These are phyloP conservation scores for Corythoichthys haematopterus DNA, from an alignment of 2,113 vertebrate genomes.

Conservation along the genomic window DNA sequence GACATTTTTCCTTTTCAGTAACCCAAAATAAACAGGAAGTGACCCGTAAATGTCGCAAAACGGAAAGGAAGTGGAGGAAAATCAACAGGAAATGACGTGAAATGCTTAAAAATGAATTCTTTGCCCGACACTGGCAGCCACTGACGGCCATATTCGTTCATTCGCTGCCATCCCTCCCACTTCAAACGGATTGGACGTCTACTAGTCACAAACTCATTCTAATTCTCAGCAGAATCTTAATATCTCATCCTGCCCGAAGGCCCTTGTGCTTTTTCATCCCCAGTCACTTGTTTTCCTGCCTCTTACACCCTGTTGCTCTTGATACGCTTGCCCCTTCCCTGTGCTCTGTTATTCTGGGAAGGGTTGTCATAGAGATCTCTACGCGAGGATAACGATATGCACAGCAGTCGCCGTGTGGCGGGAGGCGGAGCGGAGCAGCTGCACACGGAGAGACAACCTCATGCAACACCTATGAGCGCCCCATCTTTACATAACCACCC, in stretches of 20 bases:
- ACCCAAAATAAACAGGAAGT: too few relatives aligned
- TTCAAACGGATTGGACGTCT: too few relatives aligned
- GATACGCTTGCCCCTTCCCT: slow-evolving; percentile 29
- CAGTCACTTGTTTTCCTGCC: slow-evolving; percentile 26
- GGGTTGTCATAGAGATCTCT: slow-evolving; percentile 78
- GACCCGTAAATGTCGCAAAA: too few relatives aligned
- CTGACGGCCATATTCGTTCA: too few relatives aligned
- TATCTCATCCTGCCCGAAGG: slow-evolving; percentile 12
- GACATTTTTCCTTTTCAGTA: too few relatives aligned
- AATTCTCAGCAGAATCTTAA: too few relatives aligned
- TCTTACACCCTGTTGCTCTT: slow-evolving; percentile 37
- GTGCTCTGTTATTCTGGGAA: slow-evolving; percentile 59
- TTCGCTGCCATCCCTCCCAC: too few relatives aligned
- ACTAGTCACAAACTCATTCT: too few relatives aligned
- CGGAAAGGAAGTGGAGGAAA: too few relatives aligned
- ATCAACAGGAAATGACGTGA: too few relatives aligned
- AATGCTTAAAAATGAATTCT: too few relatives aligned
- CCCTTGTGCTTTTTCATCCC: slow-evolving; percentile 10
- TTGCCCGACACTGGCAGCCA: too few relatives aligned
- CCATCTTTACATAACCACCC: slow-evolving; percentile 61
- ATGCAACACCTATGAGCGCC: slow-evolving; percentile 51
- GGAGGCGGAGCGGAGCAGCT: slow-evolving; percentile 47
- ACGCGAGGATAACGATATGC: slow-evolving; percentile 69
- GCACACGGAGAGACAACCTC: slow-evolving; percentile 54
- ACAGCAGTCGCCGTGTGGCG: slow-evolving; percentile 51